Percentiles rank a stretch among this genome's conserved stretches.
Conservation (phyloP, 2,113 vertebrate species). For the Psittacara wagleri region DNA sequence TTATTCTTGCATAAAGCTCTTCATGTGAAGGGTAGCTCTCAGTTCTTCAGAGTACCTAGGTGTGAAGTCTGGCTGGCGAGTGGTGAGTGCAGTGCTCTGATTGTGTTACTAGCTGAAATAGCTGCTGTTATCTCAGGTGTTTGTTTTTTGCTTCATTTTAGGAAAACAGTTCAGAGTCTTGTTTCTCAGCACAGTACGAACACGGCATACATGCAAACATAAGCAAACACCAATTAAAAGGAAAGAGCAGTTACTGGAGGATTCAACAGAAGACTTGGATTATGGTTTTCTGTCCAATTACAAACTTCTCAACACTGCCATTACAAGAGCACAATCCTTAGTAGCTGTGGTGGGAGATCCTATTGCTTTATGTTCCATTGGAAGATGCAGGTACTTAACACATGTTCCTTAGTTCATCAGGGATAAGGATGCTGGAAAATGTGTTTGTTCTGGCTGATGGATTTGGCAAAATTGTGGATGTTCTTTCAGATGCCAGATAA, state of each 20-base stretch:
- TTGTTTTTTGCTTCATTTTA: conserved; percentile 61
- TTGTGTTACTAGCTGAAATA: neutral
- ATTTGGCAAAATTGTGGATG: neutral
- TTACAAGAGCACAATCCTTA: conserved; percentile 95
- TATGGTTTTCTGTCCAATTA: conserved; percentile 99
- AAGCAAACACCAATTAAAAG: conserved; percentile 98
- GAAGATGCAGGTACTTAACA: conserved; percentile 91
- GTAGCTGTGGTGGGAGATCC: conserved; percentile 98
- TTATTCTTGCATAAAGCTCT: conserved; percentile 53
- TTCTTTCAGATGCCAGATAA: neutral
- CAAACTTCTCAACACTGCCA: conserved; percentile 98
- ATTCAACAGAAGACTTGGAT: conserved; percentile 97
- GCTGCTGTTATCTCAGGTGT: neutral
- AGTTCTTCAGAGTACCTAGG: neutral
- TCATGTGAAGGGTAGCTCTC: neutral
- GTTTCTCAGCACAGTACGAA: conserved; percentile 97
- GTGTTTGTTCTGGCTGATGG: neutral
- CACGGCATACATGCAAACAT: conserved; percentile 97
- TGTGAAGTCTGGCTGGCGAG: conserved; percentile 13
- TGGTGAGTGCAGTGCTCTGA: neutral
- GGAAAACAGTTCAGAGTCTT: conserved; percentile 97
- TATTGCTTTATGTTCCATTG: conserved; percentile 95
- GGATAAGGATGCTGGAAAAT: neutral
- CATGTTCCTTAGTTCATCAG: neutral
- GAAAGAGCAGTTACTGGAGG: conserved; percentile 96